Evolutionary conservation across 2,888 invertebrate genomes (phyloP).

Genomic region (Leptopilina drosophilae): DNA sequence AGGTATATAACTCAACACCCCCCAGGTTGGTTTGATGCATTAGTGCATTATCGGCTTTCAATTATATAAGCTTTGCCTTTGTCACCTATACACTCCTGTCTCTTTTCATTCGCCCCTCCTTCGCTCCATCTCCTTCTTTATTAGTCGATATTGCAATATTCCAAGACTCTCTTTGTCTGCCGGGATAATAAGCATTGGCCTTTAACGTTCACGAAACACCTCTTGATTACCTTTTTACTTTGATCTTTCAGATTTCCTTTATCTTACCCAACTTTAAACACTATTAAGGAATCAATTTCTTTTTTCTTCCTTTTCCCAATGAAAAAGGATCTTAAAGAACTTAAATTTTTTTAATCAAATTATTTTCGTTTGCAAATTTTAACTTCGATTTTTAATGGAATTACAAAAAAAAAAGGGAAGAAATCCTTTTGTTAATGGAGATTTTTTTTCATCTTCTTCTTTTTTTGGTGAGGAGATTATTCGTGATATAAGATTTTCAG

Average conservation of each 20-base stretch:
- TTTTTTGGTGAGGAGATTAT: too few species aligned
- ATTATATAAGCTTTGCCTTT: conserved; percentile 58
- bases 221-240: conserved; percentile 26
- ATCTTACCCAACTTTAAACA: background rate
- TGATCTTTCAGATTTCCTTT: background rate
- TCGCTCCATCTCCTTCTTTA: conserved; percentile 1
- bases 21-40: conserved; percentile 53
- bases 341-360: too few species aligned
- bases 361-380: too few species aligned
- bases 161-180: conserved; percentile 26
- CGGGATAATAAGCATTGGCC: conserved; percentile 7
- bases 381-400: too few species aligned
- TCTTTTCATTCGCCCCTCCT: background rate
- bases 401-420: too few species aligned
- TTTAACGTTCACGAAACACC: background rate
- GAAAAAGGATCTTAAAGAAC: too few species aligned
- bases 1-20: conserved; percentile 10
- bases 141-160: conserved; percentile 29
- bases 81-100: conserved; percentile 38
- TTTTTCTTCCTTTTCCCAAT: too few species aligned
- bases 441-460: background rate
- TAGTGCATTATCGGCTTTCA: conserved; percentile 65
- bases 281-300: background rate
- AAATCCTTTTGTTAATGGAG: too few species aligned
- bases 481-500: too few species aligned